phyloP scores from a whole-genome alignment of 2,888 invertebrate species.

The Lasioglossum malachurum region DNA sequence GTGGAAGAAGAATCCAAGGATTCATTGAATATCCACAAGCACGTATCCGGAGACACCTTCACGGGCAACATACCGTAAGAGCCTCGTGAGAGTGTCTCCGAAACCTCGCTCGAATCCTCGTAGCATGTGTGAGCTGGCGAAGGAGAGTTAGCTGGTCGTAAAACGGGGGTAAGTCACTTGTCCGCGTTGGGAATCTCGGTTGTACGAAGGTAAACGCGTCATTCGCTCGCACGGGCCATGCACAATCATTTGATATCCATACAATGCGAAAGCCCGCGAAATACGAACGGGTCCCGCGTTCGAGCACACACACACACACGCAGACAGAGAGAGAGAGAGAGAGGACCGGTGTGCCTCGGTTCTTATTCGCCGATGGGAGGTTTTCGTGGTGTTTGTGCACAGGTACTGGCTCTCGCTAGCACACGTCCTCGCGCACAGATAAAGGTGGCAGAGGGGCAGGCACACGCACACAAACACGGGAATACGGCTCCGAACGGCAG shows the following conservation, averaged over 20 bases:
- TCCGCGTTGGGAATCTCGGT: slow-evolving; percentile 45
- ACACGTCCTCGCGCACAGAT: background rate
- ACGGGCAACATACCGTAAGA: background rate
- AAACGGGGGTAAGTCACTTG: slow-evolving; percentile 35
- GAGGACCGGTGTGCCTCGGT: background rate
- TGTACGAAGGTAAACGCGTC: slow-evolving; percentile 42
- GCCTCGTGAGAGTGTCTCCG: background rate
- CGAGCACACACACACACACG: background rate
- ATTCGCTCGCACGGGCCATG: slow-evolving; percentile 36
- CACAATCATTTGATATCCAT: slow-evolving; percentile 73
- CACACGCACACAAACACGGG: slow-evolving; percentile 38
- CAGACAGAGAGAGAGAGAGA: background rate
- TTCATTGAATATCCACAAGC: background rate
- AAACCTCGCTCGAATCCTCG: background rate
- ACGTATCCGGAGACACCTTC: background rate
- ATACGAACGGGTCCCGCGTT: slow-evolving; percentile 65
- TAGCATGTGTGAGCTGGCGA: background rate
- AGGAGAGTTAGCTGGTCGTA: slow-evolving; percentile 10
- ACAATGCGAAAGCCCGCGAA: slow-evolving; percentile 78
- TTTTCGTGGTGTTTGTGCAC: background rate
- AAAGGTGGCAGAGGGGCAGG: background rate
- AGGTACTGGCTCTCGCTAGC: background rate
- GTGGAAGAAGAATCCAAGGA: background rate
- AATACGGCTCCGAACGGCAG: slow-evolving; percentile 73
- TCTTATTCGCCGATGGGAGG: background rate